A percentile compares a stretch with the other conserved stretches of the same genome.
phyloP scores from a whole-genome alignment of 1,140 invertebrate genomes.

The Diabrotica virgifera region DNA sequence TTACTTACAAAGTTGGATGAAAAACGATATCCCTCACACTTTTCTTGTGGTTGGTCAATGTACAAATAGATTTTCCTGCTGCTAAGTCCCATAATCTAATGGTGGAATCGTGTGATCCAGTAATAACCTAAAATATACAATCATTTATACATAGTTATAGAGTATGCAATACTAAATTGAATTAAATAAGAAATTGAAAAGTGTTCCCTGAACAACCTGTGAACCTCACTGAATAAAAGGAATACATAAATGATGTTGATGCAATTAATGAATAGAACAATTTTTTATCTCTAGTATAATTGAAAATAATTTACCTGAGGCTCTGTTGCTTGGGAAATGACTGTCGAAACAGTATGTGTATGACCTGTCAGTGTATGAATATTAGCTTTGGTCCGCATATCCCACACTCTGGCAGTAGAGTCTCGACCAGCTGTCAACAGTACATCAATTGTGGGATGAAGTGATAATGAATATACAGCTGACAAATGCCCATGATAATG shows the following conservation, averaged over 20 bases:
- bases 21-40: slow-evolving; percentile 88
- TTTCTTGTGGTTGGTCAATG: slow-evolving; percentile 99
- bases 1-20: slow-evolving; percentile 80
- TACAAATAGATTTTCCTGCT: slow-evolving; percentile 90
- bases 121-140: slow-evolving; percentile 58
- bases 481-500: slow-evolving; percentile 99
- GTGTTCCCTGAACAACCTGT: too few species aligned
- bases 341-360: slow-evolving; percentile 94
- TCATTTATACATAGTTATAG: not conserved
- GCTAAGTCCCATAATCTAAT: slow-evolving; percentile 97
- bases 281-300: too few species aligned
- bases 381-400: slow-evolving; percentile 98
- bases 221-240: too few species aligned
- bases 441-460: slow-evolving; percentile 96
- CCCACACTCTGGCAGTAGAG: slow-evolving; percentile 95
- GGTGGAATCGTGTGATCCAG: slow-evolving; percentile 79
- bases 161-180: too few species aligned
- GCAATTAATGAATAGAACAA: too few species aligned
- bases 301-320: slow-evolving; percentile 64
- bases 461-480: slow-evolving; percentile 89
- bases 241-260: too few species aligned
- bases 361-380: slow-evolving; percentile 96
- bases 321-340: slow-evolving; percentile 87
- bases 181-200: too few species aligned
- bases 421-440: slow-evolving; percentile 92